Evolutionary conservation across 1,140 invertebrate genomes (phyloP), one percentile per base, ranked within the genome.

Genomic region (Drosophila kanapiae): DNA sequence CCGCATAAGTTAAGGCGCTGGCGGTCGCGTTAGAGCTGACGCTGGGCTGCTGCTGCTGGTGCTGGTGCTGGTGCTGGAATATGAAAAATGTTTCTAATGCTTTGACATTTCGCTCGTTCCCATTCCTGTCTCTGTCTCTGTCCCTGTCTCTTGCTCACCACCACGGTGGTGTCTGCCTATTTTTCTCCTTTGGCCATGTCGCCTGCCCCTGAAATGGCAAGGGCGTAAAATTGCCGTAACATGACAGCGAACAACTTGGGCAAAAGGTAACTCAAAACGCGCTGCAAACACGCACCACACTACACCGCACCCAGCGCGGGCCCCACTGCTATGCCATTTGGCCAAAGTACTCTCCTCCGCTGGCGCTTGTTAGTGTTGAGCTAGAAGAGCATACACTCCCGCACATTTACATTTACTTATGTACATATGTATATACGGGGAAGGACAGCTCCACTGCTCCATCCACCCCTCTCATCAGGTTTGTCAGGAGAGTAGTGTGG

Each of bases 141-240:
- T 62, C 48, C 64, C 68, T 86, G 75, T 79, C 84, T 76, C 69
- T 79, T 43, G 14, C 37, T 23, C 13, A 33, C 37, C 31, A 3
- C 14, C 48, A 51, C 48, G 29, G 10, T 18, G 37, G 37, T 64
- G 27, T 43, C 62, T 43, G 37, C 18, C 63, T 23, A 23, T 14
- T 40, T 37, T n/a, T 45, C 38, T 61, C 18, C 31, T 27, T 42
- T 40, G 38, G 51, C 63, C 65, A 38, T 71, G 68, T 72, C 74
- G 56, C 53, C 51, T 69, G 83, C 60, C 82, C 84, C 83, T 87
- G 83, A 84, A 87, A 88, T 68, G 84, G 84, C 80, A 79, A 84
- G 83, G 85, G 84, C 84, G 84, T 90, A 90, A 88, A 88, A 88
- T 88, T 88, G 84, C 85, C 85, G 84, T 88, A 88, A 88, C 84